phyloP scores from a whole-genome alignment of 2,888 invertebrate species.

The Aleiodes testaceus region DNA sequence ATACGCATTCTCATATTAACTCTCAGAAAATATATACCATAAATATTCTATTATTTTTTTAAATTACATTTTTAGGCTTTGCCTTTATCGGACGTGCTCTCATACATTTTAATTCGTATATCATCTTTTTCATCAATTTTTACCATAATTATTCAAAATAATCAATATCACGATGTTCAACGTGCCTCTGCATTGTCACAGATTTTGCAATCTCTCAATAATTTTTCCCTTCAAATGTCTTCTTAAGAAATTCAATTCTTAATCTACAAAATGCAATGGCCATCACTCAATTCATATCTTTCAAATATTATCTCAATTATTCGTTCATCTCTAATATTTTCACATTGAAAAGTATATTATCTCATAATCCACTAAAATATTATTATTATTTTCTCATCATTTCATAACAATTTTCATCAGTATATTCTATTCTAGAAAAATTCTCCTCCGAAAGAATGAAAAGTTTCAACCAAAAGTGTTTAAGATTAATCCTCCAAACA shows the following conservation, averaged over 20 bases:
- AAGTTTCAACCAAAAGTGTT: not conserved
- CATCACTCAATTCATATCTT: slow-evolving; percentile 9
- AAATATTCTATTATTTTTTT: slow-evolving; percentile 61
- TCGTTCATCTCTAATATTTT: not conserved
- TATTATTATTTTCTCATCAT: too few species aligned
- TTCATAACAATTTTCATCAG: not conserved
- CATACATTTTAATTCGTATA: slow-evolving; percentile 18
- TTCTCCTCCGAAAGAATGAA: not conserved
- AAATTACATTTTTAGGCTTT: slow-evolving; percentile 43
- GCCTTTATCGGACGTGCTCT: slow-evolving; percentile 34
- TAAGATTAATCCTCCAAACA: not conserved
- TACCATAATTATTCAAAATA: not conserved
- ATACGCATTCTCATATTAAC: slow-evolving; percentile 64
- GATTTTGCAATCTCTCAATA: not conserved
- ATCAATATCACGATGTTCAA: slow-evolving; percentile 7
- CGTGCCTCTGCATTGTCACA: not conserved
- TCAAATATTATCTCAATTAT: not conserved
- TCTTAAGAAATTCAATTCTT: slow-evolving; percentile 3
- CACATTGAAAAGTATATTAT: not conserved
- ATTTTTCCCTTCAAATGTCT: not conserved
- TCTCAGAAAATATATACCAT: slow-evolving; percentile 69
- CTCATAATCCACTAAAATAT: too few species aligned
- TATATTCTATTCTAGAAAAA: slow-evolving; percentile 2
- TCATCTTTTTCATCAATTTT: not conserved
- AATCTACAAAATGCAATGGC: slow-evolving; percentile 38